phyloP scores from a whole-genome alignment of 2,888 invertebrate genomes.

The Polymixis lichenea region DNA sequence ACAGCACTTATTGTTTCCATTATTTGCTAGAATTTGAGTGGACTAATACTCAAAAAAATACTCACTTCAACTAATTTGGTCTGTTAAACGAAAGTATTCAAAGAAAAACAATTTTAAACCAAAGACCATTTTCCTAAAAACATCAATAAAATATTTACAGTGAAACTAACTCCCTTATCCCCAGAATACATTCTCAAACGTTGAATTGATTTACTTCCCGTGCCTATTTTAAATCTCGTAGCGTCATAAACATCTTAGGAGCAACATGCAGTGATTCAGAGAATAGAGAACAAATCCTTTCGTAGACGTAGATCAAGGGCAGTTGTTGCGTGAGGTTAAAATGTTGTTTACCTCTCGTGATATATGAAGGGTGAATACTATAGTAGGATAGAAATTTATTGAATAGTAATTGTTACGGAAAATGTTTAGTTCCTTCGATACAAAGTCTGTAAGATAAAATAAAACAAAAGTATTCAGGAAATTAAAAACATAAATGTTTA shows the following conservation, averaged over 20 bases:
- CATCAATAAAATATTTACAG: neutral
- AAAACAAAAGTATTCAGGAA: neutral
- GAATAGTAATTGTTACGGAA: neutral
- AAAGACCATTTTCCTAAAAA: neutral
- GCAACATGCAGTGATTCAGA: neutral
- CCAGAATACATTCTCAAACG: neutral
- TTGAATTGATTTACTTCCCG: neutral
- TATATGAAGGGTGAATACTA: neutral
- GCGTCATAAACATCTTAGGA: neutral
- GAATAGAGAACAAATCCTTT: constrained; percentile 22
- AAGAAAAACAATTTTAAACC: neutral
- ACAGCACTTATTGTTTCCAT: neutral
- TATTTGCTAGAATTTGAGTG: too few relatives aligned
- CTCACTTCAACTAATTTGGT: neutral
- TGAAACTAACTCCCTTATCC: neutral
- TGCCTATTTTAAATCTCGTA: neutral
- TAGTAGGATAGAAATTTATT: neutral
- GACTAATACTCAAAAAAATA: neutral
- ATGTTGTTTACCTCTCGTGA: constrained; percentile 20
- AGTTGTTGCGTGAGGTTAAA: neutral
- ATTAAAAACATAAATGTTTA: neutral
- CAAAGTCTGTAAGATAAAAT: neutral
- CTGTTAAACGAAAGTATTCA: neutral
- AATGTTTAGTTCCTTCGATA: neutral
- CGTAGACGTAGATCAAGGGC: constrained; percentile 12